These are phyloP conservation scores for Chionomys nivalis DNA, from an alignment of 2,113 vertebrate genomes.

Conservation along the genomic window DNA sequence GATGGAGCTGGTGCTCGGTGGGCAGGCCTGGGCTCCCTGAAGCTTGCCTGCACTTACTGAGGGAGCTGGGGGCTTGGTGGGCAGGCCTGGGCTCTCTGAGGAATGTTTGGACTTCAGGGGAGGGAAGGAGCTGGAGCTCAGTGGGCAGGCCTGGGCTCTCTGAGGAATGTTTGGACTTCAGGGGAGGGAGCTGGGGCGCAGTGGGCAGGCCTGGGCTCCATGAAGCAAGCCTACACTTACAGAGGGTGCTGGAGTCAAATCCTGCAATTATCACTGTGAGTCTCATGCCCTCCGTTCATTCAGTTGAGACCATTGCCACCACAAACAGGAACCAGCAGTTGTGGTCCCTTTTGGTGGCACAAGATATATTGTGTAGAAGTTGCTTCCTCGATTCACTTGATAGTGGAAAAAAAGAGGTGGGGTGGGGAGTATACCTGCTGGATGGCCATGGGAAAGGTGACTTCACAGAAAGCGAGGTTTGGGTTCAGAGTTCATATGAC, in stretches of 20 bases:
- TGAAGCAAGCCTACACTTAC: not conserved
- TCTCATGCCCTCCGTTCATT: constrained; percentile 47
- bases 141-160: not conserved
- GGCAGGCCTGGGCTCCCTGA: not conserved
- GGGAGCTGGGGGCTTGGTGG: not conserved
- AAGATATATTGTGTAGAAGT: constrained; percentile 50
- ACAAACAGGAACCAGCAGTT: constrained; percentile 68
- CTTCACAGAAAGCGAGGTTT: not conserved
- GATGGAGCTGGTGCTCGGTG: not conserved
- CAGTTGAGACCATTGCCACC: constrained; percentile 37
- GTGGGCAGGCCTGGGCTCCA: not conserved
- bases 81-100: not conserved
- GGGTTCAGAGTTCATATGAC: not conserved
- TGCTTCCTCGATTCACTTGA: constrained; percentile 69
- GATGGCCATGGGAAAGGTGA: not conserved
- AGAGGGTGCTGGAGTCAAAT: not conserved
- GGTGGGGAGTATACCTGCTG: constrained; percentile 39
- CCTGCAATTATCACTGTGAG: not conserved
- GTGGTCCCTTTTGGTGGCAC: constrained; percentile 47
- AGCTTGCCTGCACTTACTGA: not conserved
- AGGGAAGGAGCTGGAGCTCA: not conserved
- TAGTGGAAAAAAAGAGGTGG: not conserved
- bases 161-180: too few species aligned
- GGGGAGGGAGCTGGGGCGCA: not conserved
- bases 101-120: not conserved